Conservation (phyloP, 2,888 invertebrate genomes). For the Cantharis flavilabris region DNA sequence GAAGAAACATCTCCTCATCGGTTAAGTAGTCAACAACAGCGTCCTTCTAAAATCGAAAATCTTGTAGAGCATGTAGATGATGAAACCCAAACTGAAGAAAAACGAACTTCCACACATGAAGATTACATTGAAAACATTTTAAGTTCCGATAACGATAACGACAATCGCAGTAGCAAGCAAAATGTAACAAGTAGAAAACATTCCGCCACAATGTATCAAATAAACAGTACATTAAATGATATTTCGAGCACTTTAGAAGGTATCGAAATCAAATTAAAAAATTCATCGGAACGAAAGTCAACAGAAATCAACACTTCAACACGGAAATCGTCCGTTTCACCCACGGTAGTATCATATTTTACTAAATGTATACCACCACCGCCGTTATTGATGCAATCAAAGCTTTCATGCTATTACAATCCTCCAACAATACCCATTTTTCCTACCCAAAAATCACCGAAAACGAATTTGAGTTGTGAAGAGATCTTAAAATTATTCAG, state of each 20-base stretch:
- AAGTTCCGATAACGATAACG: background rate
- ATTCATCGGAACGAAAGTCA: background rate
- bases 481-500: background rate
- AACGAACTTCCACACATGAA: background rate
- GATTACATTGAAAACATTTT: background rate
- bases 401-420: background rate
- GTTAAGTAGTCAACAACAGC: background rate
- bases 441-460: background rate
- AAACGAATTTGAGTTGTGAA: background rate
- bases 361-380: background rate
- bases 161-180: background rate
- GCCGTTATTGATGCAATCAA: background rate
- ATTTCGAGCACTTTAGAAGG: background rate
- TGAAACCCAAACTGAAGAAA: background rate
- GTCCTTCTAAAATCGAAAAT: background rate
- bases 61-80: background rate
- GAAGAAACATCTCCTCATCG: background rate
- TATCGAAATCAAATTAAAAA: background rate
- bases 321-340: background rate
- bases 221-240: background rate
- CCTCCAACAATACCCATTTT: background rate
- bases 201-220: background rate
- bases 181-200: background rate
- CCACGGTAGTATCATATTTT: background rate
- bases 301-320: background rate